A percentile compares a stretch with the other conserved stretches of the same genome.
Conservation (phyloP, 2,888 invertebrate genomes). For the Acronicta leporina region DNA sequence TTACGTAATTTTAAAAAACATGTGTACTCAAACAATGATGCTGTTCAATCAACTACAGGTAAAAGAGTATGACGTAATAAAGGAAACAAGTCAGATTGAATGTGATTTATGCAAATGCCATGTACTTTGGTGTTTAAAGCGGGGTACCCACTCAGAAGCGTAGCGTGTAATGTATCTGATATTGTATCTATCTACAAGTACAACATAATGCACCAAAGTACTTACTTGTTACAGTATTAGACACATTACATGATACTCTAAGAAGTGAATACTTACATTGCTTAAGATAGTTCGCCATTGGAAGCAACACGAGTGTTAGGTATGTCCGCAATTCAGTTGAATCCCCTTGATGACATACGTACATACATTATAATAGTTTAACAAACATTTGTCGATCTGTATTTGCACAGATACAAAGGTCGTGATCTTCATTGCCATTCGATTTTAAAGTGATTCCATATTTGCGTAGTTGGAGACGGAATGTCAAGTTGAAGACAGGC, state of each 20-base stretch:
- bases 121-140: background rate
- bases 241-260: too few species aligned
- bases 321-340: conserved; percentile 26
- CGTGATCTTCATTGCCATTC: conserved; percentile 71
- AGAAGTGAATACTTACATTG: too few species aligned
- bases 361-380: conserved; percentile 49
- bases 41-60: background rate
- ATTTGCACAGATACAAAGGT: conserved; percentile 77
- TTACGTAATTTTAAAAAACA: background rate
- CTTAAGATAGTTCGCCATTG: conserved; percentile 6
- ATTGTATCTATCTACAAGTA: too few species aligned
- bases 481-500: conserved; percentile 68
- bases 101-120: conserved; percentile 3
- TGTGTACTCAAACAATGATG: background rate
- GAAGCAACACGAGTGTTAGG: conserved; percentile 14
- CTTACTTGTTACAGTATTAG: too few species aligned
- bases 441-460: conserved; percentile 69
- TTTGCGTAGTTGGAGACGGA: conserved; percentile 64
- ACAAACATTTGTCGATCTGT: conserved; percentile 74
- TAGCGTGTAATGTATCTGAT: too few species aligned
- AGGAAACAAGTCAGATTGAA: background rate
- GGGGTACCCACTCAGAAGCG: too few species aligned
- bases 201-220: too few species aligned
- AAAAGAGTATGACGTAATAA: background rate
- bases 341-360: conserved; percentile 38